Base-by-base conservation (phyloP, 2,888 invertebrate species). In the Clivina fossor region DNA sequence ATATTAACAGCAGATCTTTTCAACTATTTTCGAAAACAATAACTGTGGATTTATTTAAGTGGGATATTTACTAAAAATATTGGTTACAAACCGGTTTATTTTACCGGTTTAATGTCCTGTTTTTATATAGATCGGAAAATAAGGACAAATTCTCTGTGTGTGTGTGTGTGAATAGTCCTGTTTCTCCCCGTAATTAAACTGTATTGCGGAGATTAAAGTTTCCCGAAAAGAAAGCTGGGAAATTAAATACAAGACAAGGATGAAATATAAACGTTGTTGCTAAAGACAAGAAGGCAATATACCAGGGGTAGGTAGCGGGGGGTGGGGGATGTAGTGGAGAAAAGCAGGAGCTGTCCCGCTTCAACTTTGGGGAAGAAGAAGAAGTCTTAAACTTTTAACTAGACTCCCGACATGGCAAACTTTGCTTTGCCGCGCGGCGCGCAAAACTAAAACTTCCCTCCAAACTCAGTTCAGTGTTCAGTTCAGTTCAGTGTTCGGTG, bases 311-410 rank as follows among this genome's bases (percentile, higher is more conserved):
- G 35, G 15, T 26, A n/a, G n/a, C 15, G 20, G 38, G 18, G 30
- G n/a, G 15, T 8, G 41, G 16, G 40, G 30, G 37, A 19, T n/a
- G 28, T 13, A 13, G 48, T 33, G 53, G 24, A 46, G n/a, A 37
- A 32, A 49, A 54, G 15, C 48, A 40, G 55, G 55, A 55, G 46
- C 30, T 41, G 44, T 28, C 38, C 35, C 53, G 35, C 9, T 9
- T 47, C 55, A 55, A 55, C 55, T 55, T 55, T 55, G 47, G 47
- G 47, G 38, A n/a, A n/a, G n/a, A n/a, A n/a, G n/a, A n/a, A n/a
- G n/a, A n/a, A 63, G 63, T 65, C 64, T 61, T 62, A 67, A 71
- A 71, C 66, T 72, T 71, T 71, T 71, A 70, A 71, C 71, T 68
- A 70, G 70, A 69, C 68, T 64, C 68, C 64, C 57, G 62, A 67